Percentiles rank a stretch among this genome's conserved stretches.
These are phyloP conservation scores for Apocrypta bakeri DNA, from an alignment of 1,140 invertebrate genomes.

Conservation along the genomic window DNA sequence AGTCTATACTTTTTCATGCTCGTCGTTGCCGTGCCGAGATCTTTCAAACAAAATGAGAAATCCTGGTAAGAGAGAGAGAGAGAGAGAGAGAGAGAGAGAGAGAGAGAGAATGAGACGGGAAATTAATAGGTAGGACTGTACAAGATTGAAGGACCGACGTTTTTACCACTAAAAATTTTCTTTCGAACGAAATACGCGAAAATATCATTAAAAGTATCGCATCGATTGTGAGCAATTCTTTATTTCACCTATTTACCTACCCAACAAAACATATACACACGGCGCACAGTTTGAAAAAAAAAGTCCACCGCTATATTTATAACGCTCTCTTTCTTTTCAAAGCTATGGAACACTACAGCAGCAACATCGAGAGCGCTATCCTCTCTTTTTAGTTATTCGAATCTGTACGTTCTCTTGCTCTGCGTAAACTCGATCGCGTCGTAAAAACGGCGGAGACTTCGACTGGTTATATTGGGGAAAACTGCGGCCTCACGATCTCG, in stretches of 20 bases:
- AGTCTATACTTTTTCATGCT: slow-evolving; percentile 12
- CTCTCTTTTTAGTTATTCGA: slow-evolving; percentile 41
- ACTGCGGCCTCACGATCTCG: background rate
- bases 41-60: background rate
- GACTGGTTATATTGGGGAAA: background rate
- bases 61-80: background rate
- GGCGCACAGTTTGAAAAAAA: too few species aligned
- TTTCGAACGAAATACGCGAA: too few species aligned
- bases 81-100: slow-evolving; percentile 32
- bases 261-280: too few species aligned
- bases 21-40: background rate
- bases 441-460: slow-evolving; percentile 41
- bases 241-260: too few species aligned
- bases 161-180: too few species aligned
- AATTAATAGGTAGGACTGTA: too few species aligned
- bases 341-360: background rate
- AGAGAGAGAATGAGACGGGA: too few species aligned
- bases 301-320: background rate
- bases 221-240: too few species aligned
- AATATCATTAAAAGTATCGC: too few species aligned
- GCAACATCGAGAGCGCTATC: background rate
- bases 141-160: too few species aligned
- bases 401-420: slow-evolving; percentile 26
- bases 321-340: background rate
- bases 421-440: slow-evolving; percentile 40